These are phyloP conservation scores for Hipposideros larvatus DNA, from an alignment of 2,797 vertebrate genomes.

Conservation along the genomic window DNA sequence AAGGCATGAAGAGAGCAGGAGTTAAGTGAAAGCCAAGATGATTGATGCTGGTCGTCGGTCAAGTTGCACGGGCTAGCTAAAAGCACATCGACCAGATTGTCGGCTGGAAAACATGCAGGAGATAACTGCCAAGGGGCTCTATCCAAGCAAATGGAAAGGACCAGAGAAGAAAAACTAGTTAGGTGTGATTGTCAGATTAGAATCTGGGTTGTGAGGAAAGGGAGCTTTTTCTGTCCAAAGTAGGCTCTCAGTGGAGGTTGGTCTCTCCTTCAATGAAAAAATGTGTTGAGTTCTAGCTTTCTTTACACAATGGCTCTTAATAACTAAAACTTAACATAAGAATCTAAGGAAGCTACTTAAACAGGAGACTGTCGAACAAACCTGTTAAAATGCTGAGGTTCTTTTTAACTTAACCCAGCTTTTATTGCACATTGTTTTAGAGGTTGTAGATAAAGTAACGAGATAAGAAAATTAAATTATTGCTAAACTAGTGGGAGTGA, in stretches of 20 bases:
- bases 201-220: not conserved
- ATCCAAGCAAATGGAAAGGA: not conserved
- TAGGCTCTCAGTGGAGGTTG: not conserved
- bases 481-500: not conserved
- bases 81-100: not conserved
- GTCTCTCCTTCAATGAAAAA: not conserved
- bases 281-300: not conserved
- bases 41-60: not conserved
- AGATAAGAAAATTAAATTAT: not conserved
- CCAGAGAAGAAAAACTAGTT: not conserved
- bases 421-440: not conserved
- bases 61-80: too few relatives aligned
- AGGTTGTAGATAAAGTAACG: slow-evolving; percentile 1
- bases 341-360: not conserved
- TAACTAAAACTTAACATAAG: not conserved
- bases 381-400: not conserved
- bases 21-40: not conserved
- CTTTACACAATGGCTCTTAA: not conserved
- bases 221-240: not conserved
- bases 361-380: not conserved
- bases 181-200: not conserved
- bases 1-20: not conserved
- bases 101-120: not conserved
- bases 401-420: not conserved
- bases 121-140: not conserved